Evolutionary conservation across 2,797 vertebrate genomes (phyloP).

Genomic region (Oophaga sylvatica): DNA sequence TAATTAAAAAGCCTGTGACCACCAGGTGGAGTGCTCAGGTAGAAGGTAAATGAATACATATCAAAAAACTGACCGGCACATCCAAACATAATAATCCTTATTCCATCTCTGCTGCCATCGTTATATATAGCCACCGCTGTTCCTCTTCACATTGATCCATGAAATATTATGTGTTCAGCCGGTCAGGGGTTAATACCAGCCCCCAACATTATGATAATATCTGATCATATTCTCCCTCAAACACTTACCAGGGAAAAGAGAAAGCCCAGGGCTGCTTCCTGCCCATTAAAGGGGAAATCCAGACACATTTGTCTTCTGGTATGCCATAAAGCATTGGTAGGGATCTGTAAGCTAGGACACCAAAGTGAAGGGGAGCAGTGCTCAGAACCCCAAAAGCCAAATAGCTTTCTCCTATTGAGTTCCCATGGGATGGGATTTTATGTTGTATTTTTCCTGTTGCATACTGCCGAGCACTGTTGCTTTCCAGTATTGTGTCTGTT

Average conservation of each 20-base stretch:
- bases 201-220: not conserved
- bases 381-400: not conserved
- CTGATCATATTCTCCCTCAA: not conserved
- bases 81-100: not conserved
- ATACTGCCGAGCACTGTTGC: no score
- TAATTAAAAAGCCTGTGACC: no score
- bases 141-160: not conserved
- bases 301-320: not conserved
- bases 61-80: no score
- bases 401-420: no score
- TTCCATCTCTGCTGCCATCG: not conserved
- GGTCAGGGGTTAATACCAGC: constrained; percentile 6
- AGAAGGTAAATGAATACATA: no score
- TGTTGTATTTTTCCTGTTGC: no score
- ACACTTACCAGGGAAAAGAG: not conserved
- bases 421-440: no score
- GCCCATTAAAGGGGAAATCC: not conserved
- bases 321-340: no score
- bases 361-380: not conserved
- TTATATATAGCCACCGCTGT: constrained; percentile 7
- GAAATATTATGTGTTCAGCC: constrained; percentile 12
- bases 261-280: not conserved
- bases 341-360: not conserved
- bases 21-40: no score
- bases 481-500: no score